phyloP scores from a whole-genome alignment of 2,113 vertebrate genomes.

The Pseudopodoces humilis region DNA sequence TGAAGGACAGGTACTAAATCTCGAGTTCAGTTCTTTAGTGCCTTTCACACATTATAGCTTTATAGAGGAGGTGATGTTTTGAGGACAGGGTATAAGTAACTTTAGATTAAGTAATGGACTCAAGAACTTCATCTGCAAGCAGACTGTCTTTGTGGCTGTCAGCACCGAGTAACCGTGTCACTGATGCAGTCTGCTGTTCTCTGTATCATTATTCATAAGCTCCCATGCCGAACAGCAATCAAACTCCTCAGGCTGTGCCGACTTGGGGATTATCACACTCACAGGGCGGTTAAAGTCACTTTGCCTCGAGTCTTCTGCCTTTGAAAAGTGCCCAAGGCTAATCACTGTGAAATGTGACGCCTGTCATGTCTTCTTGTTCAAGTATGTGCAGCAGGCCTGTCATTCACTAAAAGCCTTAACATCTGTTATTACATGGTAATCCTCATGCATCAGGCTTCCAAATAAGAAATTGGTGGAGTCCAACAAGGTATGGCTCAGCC shows the following conservation, averaged over 20 bases:
- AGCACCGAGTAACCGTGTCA: not conserved
- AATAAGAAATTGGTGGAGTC: slow-evolving; percentile 17
- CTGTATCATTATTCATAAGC: slow-evolving; percentile 30
- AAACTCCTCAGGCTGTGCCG: not conserved
- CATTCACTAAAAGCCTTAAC: slow-evolving; percentile 47
- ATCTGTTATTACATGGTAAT: slow-evolving; percentile 57
- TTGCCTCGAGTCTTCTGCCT: not conserved
- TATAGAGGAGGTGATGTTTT: not conserved
- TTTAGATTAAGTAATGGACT: slow-evolving; percentile 11
- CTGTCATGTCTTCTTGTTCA: slow-evolving; percentile 27
- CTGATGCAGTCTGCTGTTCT: slow-evolving; percentile 2
- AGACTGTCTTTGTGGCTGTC: not conserved
- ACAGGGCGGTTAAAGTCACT: not conserved
- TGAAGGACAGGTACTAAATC: not conserved
- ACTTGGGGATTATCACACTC: slow-evolving; percentile 41
- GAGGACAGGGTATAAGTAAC: not conserved
- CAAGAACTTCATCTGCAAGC: not conserved
- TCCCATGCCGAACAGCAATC: not conserved
- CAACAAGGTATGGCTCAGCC: slow-evolving; percentile 52
- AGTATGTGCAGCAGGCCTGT: slow-evolving; percentile 12
- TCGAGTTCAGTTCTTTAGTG: not conserved
- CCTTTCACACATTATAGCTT: not conserved
- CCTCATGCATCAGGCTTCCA: slow-evolving; percentile 35
- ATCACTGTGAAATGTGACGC: slow-evolving; percentile 20
- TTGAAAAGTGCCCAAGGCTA: slow-evolving; percentile 52